Base-by-base conservation (phyloP, 1,140 invertebrate genomes). In the Aphaenogaster floridana region DNA sequence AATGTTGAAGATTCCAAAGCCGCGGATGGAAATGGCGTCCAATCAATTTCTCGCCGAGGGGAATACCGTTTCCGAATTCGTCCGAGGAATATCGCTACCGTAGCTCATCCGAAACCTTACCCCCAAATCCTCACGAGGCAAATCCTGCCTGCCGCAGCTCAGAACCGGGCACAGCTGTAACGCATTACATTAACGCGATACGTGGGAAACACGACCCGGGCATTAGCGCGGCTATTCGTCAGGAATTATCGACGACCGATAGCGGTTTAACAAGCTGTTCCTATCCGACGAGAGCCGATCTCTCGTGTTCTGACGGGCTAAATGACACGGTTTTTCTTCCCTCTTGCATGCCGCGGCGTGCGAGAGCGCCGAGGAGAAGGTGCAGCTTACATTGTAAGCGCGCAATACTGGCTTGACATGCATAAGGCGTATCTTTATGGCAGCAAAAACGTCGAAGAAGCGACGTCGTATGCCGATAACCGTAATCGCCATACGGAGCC, bases 181-280 rank as follows among this genome's bases (percentile, higher is more conserved):
- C 66, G 45, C 42, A 42, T 34, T 28, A 68, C n/a, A 52, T 86
- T 77, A 81, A 85, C 28, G 52, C 34, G 68, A 80, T 21, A 11
- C 52, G 28, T 50, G 34, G 71, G 76, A 61, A 77, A 78, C 72
- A 39, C 85, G 64, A 76, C 9, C 69, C 61, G 71, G 48, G 9
- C 52, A 76, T 90, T 86, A 79, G 78, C 63, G 63, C 21, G 45
- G 39, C 71, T 76, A 86, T 86, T 61, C 71, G 90, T 88, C 72
- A 83, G n/a, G 36, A 86, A 86, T 88, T 88, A 88, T 90, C 89
- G 54, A 21, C 63, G 34, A 50, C 77, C 57, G 90, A 88, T 88
- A 88, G 66, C 42, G 21, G 17, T 17, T 87, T 81, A 90, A 90
- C 86, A 86, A 91, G 89, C 72, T 39, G 42, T 71, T 79, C 61